These are phyloP conservation scores for Drosophila macrospina DNA, from an alignment of 2,888 invertebrate species.

Conservation along the genomic window DNA sequence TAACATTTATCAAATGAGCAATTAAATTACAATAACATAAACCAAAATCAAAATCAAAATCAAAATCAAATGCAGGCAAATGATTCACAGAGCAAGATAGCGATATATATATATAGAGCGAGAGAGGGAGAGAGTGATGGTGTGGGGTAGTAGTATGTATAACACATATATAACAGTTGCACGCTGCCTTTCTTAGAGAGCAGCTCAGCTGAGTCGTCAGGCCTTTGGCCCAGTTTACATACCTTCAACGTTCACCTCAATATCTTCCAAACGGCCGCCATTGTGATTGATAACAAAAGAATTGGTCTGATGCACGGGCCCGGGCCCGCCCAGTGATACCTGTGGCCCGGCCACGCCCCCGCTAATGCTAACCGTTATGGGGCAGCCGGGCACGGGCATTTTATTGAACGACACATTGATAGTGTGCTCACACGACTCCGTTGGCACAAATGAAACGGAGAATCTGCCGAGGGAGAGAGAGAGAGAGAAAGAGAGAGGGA, in stretches of 20 bases:
- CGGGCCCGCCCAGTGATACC: conserved; percentile 90
- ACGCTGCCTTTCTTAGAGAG: neutral
- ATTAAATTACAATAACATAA: conserved; percentile 68
- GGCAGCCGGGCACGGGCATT: conserved; percentile 93
- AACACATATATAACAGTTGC: conserved; percentile 8
- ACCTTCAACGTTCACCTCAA: conserved; percentile 99
- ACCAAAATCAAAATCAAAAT: conserved; percentile 56
- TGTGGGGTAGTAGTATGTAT: neutral
- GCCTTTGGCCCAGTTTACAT: conserved; percentile 67
- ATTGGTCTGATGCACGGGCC: conserved; percentile 90
- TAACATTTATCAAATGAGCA: conserved; percentile 63
- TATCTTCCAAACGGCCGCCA: conserved; percentile 95
- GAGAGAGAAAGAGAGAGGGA: neutral
- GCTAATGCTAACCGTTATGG: conserved; percentile 93
- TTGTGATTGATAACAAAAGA: conserved; percentile 92
- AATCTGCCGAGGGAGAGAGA: conserved; percentile 87
- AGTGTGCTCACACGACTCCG: conserved; percentile 96
- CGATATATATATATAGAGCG: conserved; percentile 26
- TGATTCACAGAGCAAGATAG: conserved; percentile 18
- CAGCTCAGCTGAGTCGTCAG: conserved; percentile 7
- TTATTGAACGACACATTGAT: conserved; percentile 99
- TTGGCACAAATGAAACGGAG: conserved; percentile 98
- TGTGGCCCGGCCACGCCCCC: conserved; percentile 89
- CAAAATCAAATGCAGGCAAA: conserved; percentile 20
- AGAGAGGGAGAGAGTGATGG: conserved; percentile 5